Conservation (phyloP, 2,888 invertebrate genomes). For the Neoascia interrupta region DNA sequence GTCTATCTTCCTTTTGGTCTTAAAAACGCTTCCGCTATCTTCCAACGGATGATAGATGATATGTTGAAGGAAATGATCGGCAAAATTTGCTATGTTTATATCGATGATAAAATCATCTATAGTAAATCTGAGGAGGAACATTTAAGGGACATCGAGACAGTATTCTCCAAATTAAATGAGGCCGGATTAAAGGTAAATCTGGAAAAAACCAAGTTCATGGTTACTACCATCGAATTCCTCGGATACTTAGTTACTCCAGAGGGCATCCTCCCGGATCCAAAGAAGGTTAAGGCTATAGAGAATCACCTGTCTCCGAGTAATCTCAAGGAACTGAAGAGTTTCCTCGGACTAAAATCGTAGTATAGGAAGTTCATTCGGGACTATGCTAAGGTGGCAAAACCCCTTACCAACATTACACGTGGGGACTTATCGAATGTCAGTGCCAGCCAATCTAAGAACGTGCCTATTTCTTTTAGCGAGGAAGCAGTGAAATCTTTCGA, state of each 20-base stretch:
- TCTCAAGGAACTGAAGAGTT: too few relatives aligned
- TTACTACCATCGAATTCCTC: not conserved
- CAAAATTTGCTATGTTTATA: not conserved
- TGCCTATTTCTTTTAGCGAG: too few relatives aligned
- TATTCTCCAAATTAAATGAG: not conserved
- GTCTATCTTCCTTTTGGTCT: slow-evolving; percentile 21
- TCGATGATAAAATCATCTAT: not conserved
- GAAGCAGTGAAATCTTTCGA: too few relatives aligned
- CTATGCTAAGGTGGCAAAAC: too few relatives aligned
- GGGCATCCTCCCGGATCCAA: not conserved
- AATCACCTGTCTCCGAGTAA: too few relatives aligned
- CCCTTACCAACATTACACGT: too few relatives aligned
- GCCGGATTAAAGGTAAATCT: not conserved
- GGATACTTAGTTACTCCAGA: not conserved
- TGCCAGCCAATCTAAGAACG: too few relatives aligned
- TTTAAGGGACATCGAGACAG: not conserved
- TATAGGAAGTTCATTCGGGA: too few relatives aligned
- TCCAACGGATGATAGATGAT: not conserved
- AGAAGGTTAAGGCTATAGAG: not conserved
- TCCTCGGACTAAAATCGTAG: too few relatives aligned
- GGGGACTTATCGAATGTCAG: too few relatives aligned
- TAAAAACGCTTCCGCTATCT: not conserved
- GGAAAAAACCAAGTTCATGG: not conserved
- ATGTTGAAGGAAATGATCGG: not conserved
- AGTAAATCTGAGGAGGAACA: not conserved